Base-by-base conservation (phyloP, 2,113 vertebrate species). In the Limanda limanda region DNA sequence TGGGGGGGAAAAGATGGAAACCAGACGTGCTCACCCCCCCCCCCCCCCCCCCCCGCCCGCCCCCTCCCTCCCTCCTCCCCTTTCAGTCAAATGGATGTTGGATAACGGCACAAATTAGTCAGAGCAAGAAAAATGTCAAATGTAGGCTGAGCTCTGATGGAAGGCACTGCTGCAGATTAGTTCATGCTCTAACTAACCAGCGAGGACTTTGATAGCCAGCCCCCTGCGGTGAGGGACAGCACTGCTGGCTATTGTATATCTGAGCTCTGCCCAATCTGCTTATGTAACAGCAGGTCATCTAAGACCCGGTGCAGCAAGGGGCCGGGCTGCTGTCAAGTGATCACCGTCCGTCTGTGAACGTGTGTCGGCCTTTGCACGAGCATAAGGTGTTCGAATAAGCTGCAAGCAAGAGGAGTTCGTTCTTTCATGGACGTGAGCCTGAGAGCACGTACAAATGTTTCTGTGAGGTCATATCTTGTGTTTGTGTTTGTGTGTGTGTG, bases 201-300 rank as follows among this genome's bases (percentile, higher is more conserved):
- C 4, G 3, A 47, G 57, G 52, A 37, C 72, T 71, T 69, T 68
- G 61, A 85, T 78, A 37, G 37, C 71, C 20, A 66, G 47, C 68
- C 71, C 79, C 70, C 79, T 72, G 79, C n/a, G 6, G 79, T 1
- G 76, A 74, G 59, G 72, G 83, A 70, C 79, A 76, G 61, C n/a
- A 3, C 69, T 55, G 64, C 65, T 61, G 76, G 62, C 25, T 18
- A 51, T 31, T 11, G 74, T 78, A 23, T 55, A 79, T 83, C 68
- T 73, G 72, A 84, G 84, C 77, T 76, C 71, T 52, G 75, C 67
- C 67, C 81, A 87, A 87, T 83, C 86, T 84, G 82, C 84, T 93
- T 92, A 90, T 90, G 83, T 92, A 92, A 92, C 86, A 83, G 74
- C 62, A 59, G 90, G 87, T 78, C 87, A 80, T 83, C 55, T 40